These are phyloP conservation scores for Poecile montanus DNA, from an alignment of 2,797 vertebrate genomes.

Conservation along the genomic window DNA sequence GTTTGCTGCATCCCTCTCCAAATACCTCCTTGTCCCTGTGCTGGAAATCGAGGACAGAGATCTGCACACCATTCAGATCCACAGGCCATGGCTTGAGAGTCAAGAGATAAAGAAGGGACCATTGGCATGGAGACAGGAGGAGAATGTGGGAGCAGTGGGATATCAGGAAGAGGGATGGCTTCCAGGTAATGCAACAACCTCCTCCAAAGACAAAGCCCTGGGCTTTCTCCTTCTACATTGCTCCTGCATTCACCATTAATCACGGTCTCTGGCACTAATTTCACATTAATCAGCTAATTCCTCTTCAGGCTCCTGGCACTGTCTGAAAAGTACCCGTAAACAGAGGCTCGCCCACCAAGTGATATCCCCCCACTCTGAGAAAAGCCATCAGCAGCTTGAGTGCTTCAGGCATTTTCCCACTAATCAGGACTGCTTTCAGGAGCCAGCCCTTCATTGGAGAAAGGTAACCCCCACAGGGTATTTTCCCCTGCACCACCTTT, in stretches of 20 bases:
- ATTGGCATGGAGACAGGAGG: neutral
- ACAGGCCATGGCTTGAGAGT: neutral
- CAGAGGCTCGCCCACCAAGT: neutral
- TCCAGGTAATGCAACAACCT: neutral
- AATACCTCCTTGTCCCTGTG: neutral
- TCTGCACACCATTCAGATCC: neutral
- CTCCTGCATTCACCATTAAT: neutral
- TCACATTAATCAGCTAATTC: neutral
- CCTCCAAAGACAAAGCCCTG: neutral
- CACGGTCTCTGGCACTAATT: neutral
- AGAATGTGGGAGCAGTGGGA: neutral
- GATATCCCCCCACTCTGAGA: neutral
- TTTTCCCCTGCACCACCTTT: neutral
- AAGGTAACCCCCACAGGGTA: neutral
- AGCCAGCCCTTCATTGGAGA: neutral
- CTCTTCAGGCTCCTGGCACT: neutral
- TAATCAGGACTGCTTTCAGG: neutral
- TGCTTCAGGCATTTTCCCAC: neutral
- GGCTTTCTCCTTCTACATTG: rapidly evolving
- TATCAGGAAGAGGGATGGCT: neutral
- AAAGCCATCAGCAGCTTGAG: neutral
- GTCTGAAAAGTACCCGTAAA: neutral
- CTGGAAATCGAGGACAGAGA: neutral
- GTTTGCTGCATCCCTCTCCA: neutral
- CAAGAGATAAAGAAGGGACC: neutral